Base-by-base conservation (phyloP, 2,113 vertebrate genomes). In the Cephalopholis sonnerati region DNA sequence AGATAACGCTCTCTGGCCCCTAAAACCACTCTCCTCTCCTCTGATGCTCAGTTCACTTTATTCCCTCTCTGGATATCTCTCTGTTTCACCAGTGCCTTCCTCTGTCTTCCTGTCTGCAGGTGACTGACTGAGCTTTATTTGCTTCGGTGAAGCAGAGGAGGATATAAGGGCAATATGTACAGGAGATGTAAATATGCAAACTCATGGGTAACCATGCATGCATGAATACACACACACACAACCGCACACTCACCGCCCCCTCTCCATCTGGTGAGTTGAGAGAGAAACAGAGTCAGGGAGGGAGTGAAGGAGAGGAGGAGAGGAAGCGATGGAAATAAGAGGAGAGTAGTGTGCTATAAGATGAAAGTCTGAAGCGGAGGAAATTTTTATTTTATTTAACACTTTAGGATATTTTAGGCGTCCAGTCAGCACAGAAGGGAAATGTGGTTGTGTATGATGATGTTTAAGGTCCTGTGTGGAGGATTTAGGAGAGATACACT, bases 181-280 rank as follows among this genome's bases (percentile, higher is more conserved):
- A 85, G 41, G 76, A 66, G 62, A 85, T 89, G 79, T 85, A 88
- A 91, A 93, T 91, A 85, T 91, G 93, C 91, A 92, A 87, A 91
- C 91, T 93, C 89, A 92, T 64, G 90, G 75, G 74, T 88, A 90
- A 70, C 84, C 87, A 87, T 75, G 82, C 90, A 85, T 87, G 84
- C 77, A 91, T 61, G 75, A 74, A 64, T 12, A 66, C 65, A 67
- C 70, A 67, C 75, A 66, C 70, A 77, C 72, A 55, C 77, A 67
- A 15, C 18, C 50, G 55, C 80, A 57, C 83, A 78, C 75, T 48
- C 70, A 36, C 91, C 89, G 36, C 93, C 92, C 89, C 88, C 93
- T 91, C 92, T 93, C 93, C 93, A 93, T 93, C 93, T 93, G 93
- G 79, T 91, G 87, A 87, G 73, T 25, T 79, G 71, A 87, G 74